Base-by-base conservation (phyloP, 64 coral and sea anemone species). In the Montipora sp. region DNA sequence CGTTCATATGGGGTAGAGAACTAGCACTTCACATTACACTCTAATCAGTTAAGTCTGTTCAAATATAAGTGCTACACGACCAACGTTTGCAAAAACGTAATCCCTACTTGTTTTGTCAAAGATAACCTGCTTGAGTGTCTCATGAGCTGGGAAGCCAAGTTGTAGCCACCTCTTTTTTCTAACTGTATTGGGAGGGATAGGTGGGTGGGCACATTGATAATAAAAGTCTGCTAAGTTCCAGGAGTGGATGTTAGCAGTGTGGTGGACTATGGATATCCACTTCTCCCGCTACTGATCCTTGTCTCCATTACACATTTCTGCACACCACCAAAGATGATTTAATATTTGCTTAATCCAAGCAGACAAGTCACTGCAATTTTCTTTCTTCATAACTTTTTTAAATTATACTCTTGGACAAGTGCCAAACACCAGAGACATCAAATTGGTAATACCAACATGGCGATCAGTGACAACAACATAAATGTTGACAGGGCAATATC, bases 221-320 rank as follows among this genome's bases (percentile, higher is more conserved):
- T 81, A 83, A 1, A 27, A 23, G 10, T 60, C 20, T 48, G 15
- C 45, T 48, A 9, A 16, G 12, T 65, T 66, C 87, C 75, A 65
- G 3, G 59, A 80, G n/a, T 81, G 84, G 18, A 57, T 87, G 66
- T 88, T 93, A 5, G 50, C 59, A 46, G 78, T 65, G 24, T 93
- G 91, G 10, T 89, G 67, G 9, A 94, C 50, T 19, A 89, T 84
- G 9, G 87, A 83, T 4, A 83, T 27, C 92, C 92, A 94, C 18
- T 89, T 36, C 36, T 58, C 84, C 1, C 8, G 3, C 6, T 89
- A 19, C 6, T 77, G 13, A 5, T 75, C 69, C 16, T 15, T 10
- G 47, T 83, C 57, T 2, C 44, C 48, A 9, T 73, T 44, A n/a
- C 87, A 94, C 36, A 36, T 36, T 36, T 36, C 36, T 36, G 36